Evolutionary conservation across 2,888 invertebrate genomes (phyloP).

Genomic region (Caenorhabditis sulstoni): DNA sequence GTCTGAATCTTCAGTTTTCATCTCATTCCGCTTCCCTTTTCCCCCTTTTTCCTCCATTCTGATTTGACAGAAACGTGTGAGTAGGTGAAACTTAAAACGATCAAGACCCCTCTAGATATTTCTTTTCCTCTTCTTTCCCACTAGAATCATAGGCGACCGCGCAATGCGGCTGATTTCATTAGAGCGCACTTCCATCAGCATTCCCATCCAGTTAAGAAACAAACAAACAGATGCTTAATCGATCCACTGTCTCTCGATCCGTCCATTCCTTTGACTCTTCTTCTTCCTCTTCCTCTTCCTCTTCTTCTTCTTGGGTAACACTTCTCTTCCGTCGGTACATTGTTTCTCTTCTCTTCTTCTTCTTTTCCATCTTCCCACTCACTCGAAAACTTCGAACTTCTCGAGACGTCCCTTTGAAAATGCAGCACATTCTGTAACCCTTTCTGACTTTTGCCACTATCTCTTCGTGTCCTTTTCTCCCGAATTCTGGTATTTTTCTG

Average conservation of each 20-base stretch:
- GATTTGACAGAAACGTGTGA: conserved; percentile 38
- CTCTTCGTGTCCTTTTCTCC: conserved; percentile 45
- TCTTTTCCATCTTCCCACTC: no score
- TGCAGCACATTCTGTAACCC: conserved; percentile 3
- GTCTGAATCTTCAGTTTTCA: conserved; percentile 61
- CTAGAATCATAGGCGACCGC: no score
- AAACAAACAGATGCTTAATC: conserved; percentile 45
- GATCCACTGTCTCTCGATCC: neutral
- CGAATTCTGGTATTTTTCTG: conserved; percentile 40
- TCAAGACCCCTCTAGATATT: neutral
- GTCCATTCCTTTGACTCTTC: conserved; percentile 25
- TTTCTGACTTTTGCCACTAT: conserved; percentile 29
- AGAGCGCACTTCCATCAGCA: conserved; percentile 4
- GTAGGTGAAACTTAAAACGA: conserved; percentile 40
- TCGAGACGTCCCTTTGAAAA: no score
- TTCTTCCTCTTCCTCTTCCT: neutral
- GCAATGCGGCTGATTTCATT: neutral
- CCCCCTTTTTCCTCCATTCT: conserved; percentile 15
- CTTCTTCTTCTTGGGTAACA: conserved; percentile 32
- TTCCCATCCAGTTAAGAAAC: neutral
- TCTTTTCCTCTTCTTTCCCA: neutral
- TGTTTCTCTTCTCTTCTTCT: neutral
- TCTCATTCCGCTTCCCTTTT: neutral
- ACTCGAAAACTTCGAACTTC: no score
- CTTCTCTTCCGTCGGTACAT: conserved; percentile 24